A percentile compares a stretch with the other conserved stretches of the same genome.
phyloP scores from a whole-genome alignment of 2,113 vertebrate genomes.

The Peromyscus maniculatus region DNA sequence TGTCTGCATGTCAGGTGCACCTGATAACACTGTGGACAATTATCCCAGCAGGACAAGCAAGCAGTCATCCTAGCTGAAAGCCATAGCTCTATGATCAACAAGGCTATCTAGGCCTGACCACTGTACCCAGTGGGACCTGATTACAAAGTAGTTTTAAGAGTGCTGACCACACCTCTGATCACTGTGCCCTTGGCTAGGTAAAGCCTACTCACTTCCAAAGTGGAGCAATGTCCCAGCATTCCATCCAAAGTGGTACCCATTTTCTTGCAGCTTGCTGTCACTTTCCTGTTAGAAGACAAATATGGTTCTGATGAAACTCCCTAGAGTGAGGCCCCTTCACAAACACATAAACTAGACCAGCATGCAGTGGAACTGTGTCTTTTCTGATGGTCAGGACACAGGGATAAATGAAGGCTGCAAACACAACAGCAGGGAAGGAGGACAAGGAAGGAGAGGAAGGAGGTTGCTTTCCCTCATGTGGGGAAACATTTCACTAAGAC shows the following conservation, averaged over 20 bases:
- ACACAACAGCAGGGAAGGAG: no score
- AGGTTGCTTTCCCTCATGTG: neutral
- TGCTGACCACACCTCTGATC: neutral
- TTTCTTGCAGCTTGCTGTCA: neutral
- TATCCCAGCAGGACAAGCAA: neutral
- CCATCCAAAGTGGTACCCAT: neutral
- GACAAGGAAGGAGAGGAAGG: no score
- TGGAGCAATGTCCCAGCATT: neutral
- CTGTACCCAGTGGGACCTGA: neutral
- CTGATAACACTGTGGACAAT: neutral
- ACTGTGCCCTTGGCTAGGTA: neutral
- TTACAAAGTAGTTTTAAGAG: neutral
- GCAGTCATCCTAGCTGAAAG: neutral
- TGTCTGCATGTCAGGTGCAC: no score
- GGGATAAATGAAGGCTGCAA: neutral
- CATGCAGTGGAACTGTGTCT: neutral
- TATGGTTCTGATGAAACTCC: neutral
- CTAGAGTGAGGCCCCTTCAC: neutral
- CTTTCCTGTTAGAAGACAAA: neutral
- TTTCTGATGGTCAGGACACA: neutral
- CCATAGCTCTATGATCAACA: neutral
- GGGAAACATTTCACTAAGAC: neutral
- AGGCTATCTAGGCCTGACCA: neutral
- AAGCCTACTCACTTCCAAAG: neutral
- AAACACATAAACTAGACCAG: neutral